Evolutionary conservation across 1,140 invertebrate genomes (phyloP).

Genomic region (Coelopa frigida): DNA sequence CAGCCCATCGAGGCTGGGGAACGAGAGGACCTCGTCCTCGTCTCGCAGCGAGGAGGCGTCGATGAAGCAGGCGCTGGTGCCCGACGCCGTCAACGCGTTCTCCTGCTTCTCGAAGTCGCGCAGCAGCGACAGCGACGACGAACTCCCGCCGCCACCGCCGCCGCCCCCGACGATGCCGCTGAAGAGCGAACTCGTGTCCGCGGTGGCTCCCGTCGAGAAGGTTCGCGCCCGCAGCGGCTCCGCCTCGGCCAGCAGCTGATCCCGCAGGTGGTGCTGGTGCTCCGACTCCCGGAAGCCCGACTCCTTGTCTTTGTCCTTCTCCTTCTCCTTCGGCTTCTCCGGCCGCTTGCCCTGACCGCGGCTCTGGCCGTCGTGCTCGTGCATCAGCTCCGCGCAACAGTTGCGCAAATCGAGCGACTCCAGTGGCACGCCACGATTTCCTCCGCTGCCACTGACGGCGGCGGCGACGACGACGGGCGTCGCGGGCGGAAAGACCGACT

Average conservation of each 20-base stretch:
- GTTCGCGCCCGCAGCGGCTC: conserved; percentile 11
- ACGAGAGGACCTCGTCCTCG: conserved; percentile 49
- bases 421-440: not conserved
- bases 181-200: conserved; percentile 13
- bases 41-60: conserved; percentile 65
- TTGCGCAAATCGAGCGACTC: conserved; percentile 10
- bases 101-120: conserved; percentile 31
- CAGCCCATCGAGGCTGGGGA: conserved; percentile 27
- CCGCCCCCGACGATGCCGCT: too few species aligned
- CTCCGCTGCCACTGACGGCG: not conserved
- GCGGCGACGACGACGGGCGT: not conserved
- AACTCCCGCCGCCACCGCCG: too few species aligned
- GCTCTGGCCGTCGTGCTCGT: too few species aligned
- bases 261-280: too few species aligned
- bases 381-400: conserved; percentile 13
- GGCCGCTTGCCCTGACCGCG: conserved; percentile 2
- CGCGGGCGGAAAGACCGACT: conserved; percentile 49
- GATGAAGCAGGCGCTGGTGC: conserved; percentile 55
- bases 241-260: conserved; percentile 6
- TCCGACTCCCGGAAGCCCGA: not conserved
- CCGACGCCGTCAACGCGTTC: conserved; percentile 24
- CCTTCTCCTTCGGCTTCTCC: not conserved
- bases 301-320: not conserved
- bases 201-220: conserved; percentile 10
- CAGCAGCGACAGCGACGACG: conserved; percentile 29